Conservation (phyloP, 2,113 vertebrate genomes). For the Vimba vimba region DNA sequence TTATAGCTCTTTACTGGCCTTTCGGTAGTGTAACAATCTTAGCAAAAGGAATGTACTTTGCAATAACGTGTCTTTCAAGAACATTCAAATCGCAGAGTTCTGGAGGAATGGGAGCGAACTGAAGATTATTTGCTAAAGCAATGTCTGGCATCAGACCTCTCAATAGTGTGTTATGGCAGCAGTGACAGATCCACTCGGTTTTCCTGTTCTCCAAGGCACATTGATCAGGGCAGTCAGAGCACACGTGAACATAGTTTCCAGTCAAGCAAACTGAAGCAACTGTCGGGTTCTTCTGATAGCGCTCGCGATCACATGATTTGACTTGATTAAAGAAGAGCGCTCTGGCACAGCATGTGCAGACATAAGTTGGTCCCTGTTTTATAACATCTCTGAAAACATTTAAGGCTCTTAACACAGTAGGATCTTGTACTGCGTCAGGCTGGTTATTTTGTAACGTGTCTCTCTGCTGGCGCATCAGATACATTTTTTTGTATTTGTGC, state of each 20-base stretch:
- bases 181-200: slow-evolving; percentile 42
- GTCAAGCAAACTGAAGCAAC: slow-evolving; percentile 32
- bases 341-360: slow-evolving; percentile 47
- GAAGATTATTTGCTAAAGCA: slow-evolving; percentile 16
- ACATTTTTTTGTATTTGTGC: slow-evolving; percentile 27
- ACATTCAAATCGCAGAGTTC: slow-evolving; percentile 49
- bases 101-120: slow-evolving; percentile 34
- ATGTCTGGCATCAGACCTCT: slow-evolving; percentile 35
- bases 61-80: slow-evolving; percentile 48
- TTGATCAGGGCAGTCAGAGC: slow-evolving; percentile 27
- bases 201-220: slow-evolving; percentile 9
- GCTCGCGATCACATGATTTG: background rate
- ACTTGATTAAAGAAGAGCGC: slow-evolving; percentile 43
- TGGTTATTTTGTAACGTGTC: no score
- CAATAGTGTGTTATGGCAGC: slow-evolving; percentile 4
- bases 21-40: slow-evolving; percentile 53
- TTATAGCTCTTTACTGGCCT: slow-evolving; percentile 28
- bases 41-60: slow-evolving; percentile 46
- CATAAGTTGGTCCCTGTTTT: background rate
- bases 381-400: slow-evolving; percentile 19
- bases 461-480: no score
- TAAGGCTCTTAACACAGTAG: no score
- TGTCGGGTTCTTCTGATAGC: slow-evolving; percentile 7
- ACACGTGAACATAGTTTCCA: slow-evolving; percentile 46
- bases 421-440: no score